A percentile compares a stretch with the other conserved stretches of the same genome.
Evolutionary conservation across 2,113 vertebrate species (phyloP).

Genomic region (Pipra filicauda): DNA sequence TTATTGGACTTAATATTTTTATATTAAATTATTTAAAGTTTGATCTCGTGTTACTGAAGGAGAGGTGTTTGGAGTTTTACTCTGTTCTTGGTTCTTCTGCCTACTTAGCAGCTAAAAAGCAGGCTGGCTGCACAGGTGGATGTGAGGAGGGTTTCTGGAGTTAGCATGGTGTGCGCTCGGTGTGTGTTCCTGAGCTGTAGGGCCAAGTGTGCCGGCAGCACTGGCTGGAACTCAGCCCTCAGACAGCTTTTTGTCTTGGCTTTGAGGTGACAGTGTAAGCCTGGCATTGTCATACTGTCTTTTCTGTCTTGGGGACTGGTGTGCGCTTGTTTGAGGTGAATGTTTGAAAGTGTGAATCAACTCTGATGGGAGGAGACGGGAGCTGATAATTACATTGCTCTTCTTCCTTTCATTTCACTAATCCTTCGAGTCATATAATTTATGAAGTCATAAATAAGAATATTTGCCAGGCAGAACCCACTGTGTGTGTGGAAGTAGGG

Average conservation of each 20-base stretch:
- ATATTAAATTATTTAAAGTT: background rate
- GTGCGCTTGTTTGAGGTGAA: background rate
- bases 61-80: background rate
- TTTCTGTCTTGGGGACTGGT: background rate
- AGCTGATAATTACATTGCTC: background rate
- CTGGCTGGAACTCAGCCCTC: rapidly evolving
- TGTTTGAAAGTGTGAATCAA: background rate
- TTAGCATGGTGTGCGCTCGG: rapidly evolving
- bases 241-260: background rate
- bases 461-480: background rate
- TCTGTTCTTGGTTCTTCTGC: background rate
- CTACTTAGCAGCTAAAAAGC: background rate
- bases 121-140: background rate
- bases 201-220: background rate
- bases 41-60: background rate
- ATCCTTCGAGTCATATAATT: background rate
- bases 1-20: background rate
- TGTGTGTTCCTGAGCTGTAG: rapidly evolving
- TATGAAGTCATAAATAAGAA: background rate
- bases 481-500: background rate
- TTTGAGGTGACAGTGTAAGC: background rate
- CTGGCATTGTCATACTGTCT: background rate
- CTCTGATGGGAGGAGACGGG: background rate
- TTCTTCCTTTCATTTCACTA: background rate
- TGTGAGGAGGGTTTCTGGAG: background rate